Evolutionary conservation across 1,140 invertebrate genomes (phyloP), one percentile per base, ranked within the genome.

Genomic region (Neodiprion fabricii): DNA sequence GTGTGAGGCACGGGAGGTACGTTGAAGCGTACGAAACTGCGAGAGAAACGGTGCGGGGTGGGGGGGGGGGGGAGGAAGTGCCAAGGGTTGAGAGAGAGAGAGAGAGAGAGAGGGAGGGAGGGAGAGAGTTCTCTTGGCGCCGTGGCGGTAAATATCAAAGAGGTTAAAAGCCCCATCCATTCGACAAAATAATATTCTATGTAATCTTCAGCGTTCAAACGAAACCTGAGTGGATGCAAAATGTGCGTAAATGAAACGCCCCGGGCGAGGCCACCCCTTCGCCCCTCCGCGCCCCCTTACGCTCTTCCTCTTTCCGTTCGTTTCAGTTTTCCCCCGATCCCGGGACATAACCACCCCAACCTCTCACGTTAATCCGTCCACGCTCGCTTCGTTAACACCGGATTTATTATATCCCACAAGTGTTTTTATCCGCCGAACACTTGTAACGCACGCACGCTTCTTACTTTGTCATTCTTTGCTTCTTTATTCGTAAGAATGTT

Each of bases 141-240:
- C 73, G 74, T 40, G 28, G 28, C 75, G 74, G 69, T 67, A 75
- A 74, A 76, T 81, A 79, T 79, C 78, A 81, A 82, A 82, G 75
- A 75, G 74, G 73, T 74, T 79, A 78, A 79, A 78, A 74, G 72
- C 11, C 68, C 48, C 66, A 50, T 28, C 70, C 69, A 61, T 61
- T 61, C 72, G 70, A 73, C 77, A 75, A 83, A 83, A 83, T 83
- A 82, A 82, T 83, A 83, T 83, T 82, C 78, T 75, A 73, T 80
- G 80, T 79, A 83, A 83, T 83, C 80, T 83, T 79, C 78, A 75
- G 72, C 74, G 79, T 76, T 83, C 80, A 83, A 83, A 82, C 82
- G 81, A 83, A 83, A 79, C 76, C 73, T 76, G 79, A 83, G 80
- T 83, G 79, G 81, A 83, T 83, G 81, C 80, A 83, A 83, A 83